These are phyloP conservation scores for Apis laboriosa DNA, from an alignment of 1,140 invertebrate genomes.

Conservation along the genomic window DNA sequence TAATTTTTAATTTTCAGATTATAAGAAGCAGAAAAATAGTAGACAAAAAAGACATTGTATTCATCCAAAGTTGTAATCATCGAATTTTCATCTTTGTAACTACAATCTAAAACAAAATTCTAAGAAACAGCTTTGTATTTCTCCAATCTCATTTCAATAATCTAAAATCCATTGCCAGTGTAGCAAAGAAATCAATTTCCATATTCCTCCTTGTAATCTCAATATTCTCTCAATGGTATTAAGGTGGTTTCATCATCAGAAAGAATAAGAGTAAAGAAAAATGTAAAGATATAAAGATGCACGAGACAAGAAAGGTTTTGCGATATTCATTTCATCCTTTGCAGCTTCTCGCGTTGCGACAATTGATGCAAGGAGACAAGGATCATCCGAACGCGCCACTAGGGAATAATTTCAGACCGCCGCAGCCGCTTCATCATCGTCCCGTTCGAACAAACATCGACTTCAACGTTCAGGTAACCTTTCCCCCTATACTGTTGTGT, in stretches of 20 bases:
- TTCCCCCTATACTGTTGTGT: not conserved
- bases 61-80: no score
- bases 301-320: not conserved
- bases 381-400: conserved; percentile 93
- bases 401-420: conserved; percentile 95
- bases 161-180: not conserved
- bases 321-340: conserved; percentile 56
- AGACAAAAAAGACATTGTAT: no score
- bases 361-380: conserved; percentile 93
- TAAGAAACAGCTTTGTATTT: no score
- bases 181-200: not conserved
- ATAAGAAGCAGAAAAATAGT: no score
- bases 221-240: not conserved
- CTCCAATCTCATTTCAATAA: not conserved
- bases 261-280: not conserved
- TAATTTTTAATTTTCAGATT: no score
- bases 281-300: not conserved
- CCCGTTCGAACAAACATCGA: conserved; percentile 97
- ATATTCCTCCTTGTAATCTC: not conserved
- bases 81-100: no score
- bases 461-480: conserved; percentile 88
- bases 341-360: conserved; percentile 90
- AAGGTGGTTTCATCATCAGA: no score
- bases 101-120: no score
- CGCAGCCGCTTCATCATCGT: conserved; percentile 93